phyloP scores from a whole-genome alignment of 2,113 vertebrate genomes.

The Meriones unguiculatus region DNA sequence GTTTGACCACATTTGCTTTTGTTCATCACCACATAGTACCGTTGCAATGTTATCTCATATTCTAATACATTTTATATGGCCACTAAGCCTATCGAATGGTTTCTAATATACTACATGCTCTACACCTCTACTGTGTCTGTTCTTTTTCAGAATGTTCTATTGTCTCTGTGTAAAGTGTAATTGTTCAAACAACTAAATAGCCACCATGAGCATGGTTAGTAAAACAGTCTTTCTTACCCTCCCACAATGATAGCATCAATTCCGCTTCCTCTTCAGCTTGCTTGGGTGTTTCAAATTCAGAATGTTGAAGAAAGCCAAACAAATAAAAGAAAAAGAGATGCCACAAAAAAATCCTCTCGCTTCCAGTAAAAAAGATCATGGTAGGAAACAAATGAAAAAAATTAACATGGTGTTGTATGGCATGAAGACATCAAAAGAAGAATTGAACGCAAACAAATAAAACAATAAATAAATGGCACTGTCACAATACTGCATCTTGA shows the following conservation, averaged over 20 bases:
- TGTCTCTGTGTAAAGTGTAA: neutral
- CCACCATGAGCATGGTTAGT: neutral
- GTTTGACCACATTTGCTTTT: neutral
- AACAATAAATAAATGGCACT: neutral
- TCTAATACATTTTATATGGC: neutral
- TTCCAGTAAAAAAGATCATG: neutral
- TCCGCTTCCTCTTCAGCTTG: neutral
- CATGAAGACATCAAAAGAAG: neutral
- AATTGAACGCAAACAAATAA: neutral
- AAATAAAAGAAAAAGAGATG: neutral
- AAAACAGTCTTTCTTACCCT: neutral
- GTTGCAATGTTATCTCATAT: neutral
- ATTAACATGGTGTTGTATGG: too few species aligned
- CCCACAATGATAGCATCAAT: neutral
- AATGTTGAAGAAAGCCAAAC: neutral
- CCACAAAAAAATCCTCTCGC: neutral
- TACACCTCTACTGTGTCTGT: neutral
- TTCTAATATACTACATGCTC: neutral
- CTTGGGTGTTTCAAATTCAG: neutral
- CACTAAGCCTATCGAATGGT: neutral
- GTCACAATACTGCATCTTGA: neutral
- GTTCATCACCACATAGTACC: neutral
- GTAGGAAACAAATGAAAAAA: neutral
- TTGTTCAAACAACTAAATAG: neutral
- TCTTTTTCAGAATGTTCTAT: neutral